Conservation (phyloP, 2,797 vertebrate genomes). For the Leucoraja ocellata region DNA sequence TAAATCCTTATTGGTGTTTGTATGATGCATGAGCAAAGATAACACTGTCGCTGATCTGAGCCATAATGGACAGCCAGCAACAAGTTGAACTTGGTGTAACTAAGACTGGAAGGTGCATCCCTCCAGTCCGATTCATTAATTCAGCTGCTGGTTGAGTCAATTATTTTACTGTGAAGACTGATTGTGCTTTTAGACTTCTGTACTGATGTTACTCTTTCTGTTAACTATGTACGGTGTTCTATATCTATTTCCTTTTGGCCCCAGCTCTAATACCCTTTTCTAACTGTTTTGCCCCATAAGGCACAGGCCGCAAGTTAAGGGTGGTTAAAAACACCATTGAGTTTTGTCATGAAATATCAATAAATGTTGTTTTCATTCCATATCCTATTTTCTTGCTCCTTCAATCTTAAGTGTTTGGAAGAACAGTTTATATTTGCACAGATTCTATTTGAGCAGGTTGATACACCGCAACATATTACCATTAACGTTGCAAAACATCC, state of each 20-base stretch:
- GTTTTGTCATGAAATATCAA: constrained; percentile 9
- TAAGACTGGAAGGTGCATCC: background rate
- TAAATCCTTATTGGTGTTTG: background rate
- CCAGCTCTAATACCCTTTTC: background rate
- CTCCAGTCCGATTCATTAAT: background rate
- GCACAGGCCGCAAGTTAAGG: background rate
- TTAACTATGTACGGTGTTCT: background rate
- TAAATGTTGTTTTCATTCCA: constrained; percentile 26
- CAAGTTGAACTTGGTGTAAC: background rate
- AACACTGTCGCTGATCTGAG: background rate
- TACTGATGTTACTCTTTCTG: background rate
- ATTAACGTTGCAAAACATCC: background rate
- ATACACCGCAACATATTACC: too few relatives aligned
- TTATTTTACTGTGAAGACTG: background rate
- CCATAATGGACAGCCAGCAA: background rate
- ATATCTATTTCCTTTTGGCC: background rate
- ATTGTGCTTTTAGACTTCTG: constrained; percentile 14
- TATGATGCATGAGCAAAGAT: background rate
- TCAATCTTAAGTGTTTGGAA: background rate
- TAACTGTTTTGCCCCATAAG: background rate
- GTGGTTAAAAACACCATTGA: background rate
- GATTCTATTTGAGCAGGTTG: too few relatives aligned
- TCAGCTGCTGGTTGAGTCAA: background rate
- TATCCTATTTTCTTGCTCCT: background rate
- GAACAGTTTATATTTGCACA: too few relatives aligned